Percentiles rank a stretch among this genome's conserved stretches.
phyloP scores from a whole-genome alignment of 1,140 invertebrate genomes.

The Zaprionus davidi region DNA sequence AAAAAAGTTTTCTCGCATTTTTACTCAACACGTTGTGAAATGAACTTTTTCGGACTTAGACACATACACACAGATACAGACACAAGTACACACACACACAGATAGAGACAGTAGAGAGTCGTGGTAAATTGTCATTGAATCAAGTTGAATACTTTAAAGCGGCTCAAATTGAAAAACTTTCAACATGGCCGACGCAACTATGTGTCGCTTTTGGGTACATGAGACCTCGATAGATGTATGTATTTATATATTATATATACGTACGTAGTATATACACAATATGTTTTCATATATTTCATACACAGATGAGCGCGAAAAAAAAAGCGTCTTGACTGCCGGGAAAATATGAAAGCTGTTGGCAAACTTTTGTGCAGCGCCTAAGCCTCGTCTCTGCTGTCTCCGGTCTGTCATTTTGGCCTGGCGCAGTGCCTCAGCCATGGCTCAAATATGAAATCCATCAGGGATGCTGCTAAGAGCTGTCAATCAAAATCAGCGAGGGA shows the following conservation, averaged over 20 bases:
- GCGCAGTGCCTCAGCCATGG: slow-evolving; percentile 58
- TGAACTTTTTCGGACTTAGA: slow-evolving; percentile 34
- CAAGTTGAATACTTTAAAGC: slow-evolving; percentile 78
- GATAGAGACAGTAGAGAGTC: neutral
- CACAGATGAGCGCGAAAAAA: slow-evolving; percentile 64
- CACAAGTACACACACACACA: slow-evolving; percentile 23
- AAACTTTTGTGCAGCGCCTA: slow-evolving; percentile 72
- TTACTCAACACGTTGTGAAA: slow-evolving; percentile 33
- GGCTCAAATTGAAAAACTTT: slow-evolving; percentile 82
- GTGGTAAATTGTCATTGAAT: slow-evolving; percentile 35
- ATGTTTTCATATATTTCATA: slow-evolving; percentile 50
- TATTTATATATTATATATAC: slow-evolving; percentile 37
- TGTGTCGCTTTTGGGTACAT: slow-evolving; percentile 1
- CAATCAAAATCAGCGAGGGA: slow-evolving; percentile 84
- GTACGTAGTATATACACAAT: slow-evolving; percentile 34
- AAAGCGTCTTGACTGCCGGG: slow-evolving; percentile 63
- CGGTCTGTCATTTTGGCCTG: slow-evolving; percentile 72
- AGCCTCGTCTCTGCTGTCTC: slow-evolving; percentile 46
- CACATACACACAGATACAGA: slow-evolving; percentile 12
- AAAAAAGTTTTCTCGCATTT: slow-evolving; percentile 44
- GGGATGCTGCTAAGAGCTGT: slow-evolving; percentile 81
- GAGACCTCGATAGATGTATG: neutral
- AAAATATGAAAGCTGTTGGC: slow-evolving; percentile 80
- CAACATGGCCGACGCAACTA: slow-evolving; percentile 53
- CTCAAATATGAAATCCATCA: slow-evolving; percentile 84